A percentile compares a stretch with the other conserved stretches of the same genome.
Evolutionary conservation across 2,113 vertebrate genomes (phyloP).

Genomic region (Coptodon bakossiorum): DNA sequence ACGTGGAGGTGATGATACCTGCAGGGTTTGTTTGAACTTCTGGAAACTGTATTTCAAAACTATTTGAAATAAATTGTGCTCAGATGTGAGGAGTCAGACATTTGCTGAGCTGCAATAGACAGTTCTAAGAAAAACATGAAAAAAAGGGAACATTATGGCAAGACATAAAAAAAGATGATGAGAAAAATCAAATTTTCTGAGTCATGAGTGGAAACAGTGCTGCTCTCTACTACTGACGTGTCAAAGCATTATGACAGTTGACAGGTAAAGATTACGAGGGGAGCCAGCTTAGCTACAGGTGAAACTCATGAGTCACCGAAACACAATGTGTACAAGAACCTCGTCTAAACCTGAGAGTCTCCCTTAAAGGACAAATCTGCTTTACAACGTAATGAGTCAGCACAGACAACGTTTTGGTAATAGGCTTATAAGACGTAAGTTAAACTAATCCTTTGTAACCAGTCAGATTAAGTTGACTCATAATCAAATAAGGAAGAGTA

Average conservation of each 20-base stretch:
- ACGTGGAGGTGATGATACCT: background rate
- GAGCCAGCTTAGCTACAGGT: background rate
- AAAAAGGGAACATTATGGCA: background rate
- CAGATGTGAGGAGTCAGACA: background rate
- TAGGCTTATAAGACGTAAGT: background rate
- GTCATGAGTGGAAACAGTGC: fast-evolving
- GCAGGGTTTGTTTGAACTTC: background rate
- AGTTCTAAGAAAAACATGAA: background rate
- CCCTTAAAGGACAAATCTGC: background rate
- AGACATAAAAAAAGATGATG: background rate
- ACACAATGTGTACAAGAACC: background rate
- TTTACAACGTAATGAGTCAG: background rate
- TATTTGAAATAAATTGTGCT: background rate
- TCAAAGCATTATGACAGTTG: background rate
- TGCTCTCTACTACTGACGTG: background rate
- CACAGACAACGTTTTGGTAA: background rate
- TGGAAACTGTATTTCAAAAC: background rate
- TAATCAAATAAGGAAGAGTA: background rate
- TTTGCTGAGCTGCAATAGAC: background rate
- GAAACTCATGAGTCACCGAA: background rate
- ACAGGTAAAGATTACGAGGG: background rate
- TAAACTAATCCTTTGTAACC: background rate
- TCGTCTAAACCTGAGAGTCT: background rate
- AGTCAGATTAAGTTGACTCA: background rate
- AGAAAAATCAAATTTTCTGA: background rate